Evolutionary conservation across 2,113 vertebrate species (phyloP).

Genomic region (Hipposideros armiger): DNA sequence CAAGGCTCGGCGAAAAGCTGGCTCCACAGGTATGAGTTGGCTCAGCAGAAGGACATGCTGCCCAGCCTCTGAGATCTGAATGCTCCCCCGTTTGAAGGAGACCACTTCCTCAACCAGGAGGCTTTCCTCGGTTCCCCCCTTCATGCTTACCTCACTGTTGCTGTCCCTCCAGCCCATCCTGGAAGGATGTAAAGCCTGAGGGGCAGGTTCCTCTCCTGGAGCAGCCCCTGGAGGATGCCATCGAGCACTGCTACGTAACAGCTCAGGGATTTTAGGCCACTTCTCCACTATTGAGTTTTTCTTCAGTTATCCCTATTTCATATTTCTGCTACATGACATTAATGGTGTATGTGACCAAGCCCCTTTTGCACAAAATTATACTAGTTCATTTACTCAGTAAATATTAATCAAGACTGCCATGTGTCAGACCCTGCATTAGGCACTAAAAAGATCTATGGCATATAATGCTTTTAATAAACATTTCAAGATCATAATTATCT

Average conservation of each 20-base stretch:
- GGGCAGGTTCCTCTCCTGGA: neutral
- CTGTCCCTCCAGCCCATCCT: neutral
- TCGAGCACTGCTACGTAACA: neutral
- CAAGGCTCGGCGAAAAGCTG: neutral
- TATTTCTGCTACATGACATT: neutral
- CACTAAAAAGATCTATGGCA: neutral
- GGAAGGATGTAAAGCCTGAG: neutral
- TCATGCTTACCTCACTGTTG: neutral
- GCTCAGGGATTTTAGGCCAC: neutral
- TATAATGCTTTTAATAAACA: slow-evolving; percentile 8
- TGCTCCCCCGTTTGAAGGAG: neutral
- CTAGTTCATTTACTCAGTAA: neutral
- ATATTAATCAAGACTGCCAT: neutral
- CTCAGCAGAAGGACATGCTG: neutral
- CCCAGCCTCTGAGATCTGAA: neutral
- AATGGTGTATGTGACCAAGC: neutral
- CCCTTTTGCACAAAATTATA: neutral
- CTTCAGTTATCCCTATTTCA: neutral
- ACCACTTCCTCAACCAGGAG: neutral
- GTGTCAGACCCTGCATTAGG: neutral
- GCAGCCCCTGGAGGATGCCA: neutral
- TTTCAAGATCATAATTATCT: neutral
- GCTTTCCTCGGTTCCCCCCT: neutral
- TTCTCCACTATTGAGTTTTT: neutral
- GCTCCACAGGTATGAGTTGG: neutral